Evolutionary conservation across 2,797 vertebrate genomes (phyloP), one percentile per base, ranked within the genome.

Genomic region (Antennarius maculatus): DNA sequence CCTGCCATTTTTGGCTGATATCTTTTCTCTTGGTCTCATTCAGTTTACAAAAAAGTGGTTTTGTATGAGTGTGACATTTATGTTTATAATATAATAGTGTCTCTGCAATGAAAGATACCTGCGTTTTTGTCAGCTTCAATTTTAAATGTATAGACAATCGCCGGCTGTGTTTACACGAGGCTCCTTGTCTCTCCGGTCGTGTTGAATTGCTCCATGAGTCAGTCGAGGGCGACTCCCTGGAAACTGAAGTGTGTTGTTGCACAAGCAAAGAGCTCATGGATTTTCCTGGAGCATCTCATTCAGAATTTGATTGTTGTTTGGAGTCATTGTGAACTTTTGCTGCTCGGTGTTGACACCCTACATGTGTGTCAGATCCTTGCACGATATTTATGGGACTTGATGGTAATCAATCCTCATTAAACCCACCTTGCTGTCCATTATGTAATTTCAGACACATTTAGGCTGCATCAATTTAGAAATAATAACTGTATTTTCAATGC

Each of bases 1-100:
- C 61, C 71, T 81, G 75, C 69, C 55, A 63, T 91, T 84, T 85
- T 62, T 42, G 61, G 47, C 34, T 68, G 49, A 28, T 74, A 74
- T 67, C 43, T 54, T 60, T 58, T 69, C 65, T 65, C 28, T 14
- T 13, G 39, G 62, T 28, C 56, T 83, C 39, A 43, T 39, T 64
- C 71, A 54, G 69, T 14, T 45, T 59, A 77, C 86, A 66, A 65
- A 74, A 72, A 61, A 71, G 46, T 15, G n/a, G 13, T 6, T 31
- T 18, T 16, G 34, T 45, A 28, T 3, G 16, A 60, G 28, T 7
- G 15, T 7, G 50, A 48, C 9, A 37, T 71, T 66, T 52, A 15
- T 45, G 71, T 66, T 58, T 39, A 52, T 59, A 46, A 54, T 54
- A 15, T 42, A 6, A 51, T 10, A 13, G 11, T 39, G 1, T 18